A percentile compares a stretch with the other conserved stretches of the same genome.
Conservation (phyloP, 2,113 vertebrate genomes). For the Zosterops borbonicus region DNA sequence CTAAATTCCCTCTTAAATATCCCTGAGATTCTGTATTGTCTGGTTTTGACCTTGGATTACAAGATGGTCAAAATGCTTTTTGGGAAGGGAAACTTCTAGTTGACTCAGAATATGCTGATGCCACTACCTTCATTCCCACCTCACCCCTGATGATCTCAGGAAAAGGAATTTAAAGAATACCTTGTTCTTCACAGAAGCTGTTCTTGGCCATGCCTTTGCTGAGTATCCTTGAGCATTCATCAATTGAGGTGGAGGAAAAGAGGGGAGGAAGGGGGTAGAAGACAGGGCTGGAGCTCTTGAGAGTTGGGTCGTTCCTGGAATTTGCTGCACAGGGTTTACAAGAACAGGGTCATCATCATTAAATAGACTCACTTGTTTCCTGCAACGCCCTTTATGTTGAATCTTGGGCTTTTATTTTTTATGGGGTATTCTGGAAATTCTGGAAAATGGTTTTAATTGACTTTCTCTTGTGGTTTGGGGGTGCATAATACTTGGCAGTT, state of each 20-base stretch:
- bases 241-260: background rate
- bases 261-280: background rate
- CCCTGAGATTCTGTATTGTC: background rate
- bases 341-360: background rate
- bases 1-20: background rate
- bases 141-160: background rate
- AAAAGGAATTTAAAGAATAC: background rate
- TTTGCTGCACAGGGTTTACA: slow-evolving; percentile 18
- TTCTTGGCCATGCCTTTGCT: background rate
- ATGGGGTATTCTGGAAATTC: slow-evolving; percentile 23
- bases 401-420: slow-evolving; percentile 10
- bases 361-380: slow-evolving; percentile 31
- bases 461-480: slow-evolving; percentile 33
- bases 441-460: slow-evolving; percentile 54
- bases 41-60: background rate
- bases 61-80: background rate
- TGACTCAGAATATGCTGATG: background rate
- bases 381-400: background rate
- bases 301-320: background rate
- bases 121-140: background rate
- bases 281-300: background rate
- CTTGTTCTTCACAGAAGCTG: background rate
- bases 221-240: background rate
- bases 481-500: slow-evolving; percentile 21
- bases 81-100: background rate